Evolutionary conservation across 2,888 invertebrate species (phyloP), one percentile per base, ranked within the genome.

Genomic region (Willowsia nigromaculata): DNA sequence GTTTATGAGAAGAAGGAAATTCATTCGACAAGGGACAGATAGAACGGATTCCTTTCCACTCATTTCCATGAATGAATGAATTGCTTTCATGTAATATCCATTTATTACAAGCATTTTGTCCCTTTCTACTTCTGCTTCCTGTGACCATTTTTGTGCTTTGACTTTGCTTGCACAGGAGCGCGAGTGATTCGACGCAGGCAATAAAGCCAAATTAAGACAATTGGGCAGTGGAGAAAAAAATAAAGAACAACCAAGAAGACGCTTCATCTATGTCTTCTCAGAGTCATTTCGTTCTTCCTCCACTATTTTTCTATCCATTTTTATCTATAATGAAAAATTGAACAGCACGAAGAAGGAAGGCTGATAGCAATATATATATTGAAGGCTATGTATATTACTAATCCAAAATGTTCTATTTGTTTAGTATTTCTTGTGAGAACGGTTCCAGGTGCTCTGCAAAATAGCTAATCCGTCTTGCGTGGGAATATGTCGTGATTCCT

Each of bases 161-260:
- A 37, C 50, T 76, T 76, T 47, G 37, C 76, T 76, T 74, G 30
- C 50, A 37, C 37, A 76, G 9, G 25, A 82, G 43, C 11, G 33
- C 47, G 37, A 53, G 40, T 56, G 56, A 18, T 18, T 56, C 30
- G 83, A 83, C 6, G 5, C 47, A 47, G 59, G 76, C 65, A 37
- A 80, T 86, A 86, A 80, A 86, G 62, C 86, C 86, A 86, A 86
- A 86, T 86, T 86, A 80, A 86, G 80, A 27, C 56, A 81, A 81
- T 43, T 53, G 76, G 50, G 76, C 78, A 40, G 65, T 37, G 7
- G 40, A 71, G 68, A 37, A 71, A 15, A 37, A 37, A 40, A 30
- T 5, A 2, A 40, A 71, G 7, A 37, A 50, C 50, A 37, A n/a
- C 2, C 15, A 43, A 15, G 74, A 43, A 11, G 22, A 22, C 22